Conservation (phyloP, 2,888 invertebrate species). For the Eupithecia abbreviata region DNA sequence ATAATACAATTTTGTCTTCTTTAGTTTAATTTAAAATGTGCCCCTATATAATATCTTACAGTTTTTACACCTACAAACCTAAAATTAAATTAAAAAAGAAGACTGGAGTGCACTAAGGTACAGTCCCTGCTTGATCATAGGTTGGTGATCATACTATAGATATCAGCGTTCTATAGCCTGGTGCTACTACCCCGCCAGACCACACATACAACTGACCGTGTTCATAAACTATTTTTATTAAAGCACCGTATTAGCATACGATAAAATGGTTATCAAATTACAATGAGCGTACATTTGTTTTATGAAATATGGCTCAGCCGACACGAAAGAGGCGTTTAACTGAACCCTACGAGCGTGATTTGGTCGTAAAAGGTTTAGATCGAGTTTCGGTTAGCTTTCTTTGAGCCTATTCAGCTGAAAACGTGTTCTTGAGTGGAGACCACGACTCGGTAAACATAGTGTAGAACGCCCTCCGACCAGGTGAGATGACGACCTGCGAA, state of each 20-base stretch:
- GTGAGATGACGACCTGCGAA: too few species aligned
- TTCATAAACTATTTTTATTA: slow-evolving; percentile 66
- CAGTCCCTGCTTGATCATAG: background rate
- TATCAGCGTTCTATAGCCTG: slow-evolving; percentile 15
- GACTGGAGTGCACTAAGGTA: too few species aligned
- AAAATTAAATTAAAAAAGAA: too few species aligned
- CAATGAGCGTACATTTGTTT: slow-evolving; percentile 67
- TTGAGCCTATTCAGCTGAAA: background rate
- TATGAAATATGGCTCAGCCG: slow-evolving; percentile 62
- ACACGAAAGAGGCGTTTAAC: slow-evolving; percentile 67
- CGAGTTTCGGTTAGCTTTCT: slow-evolving; percentile 21
- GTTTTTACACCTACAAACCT: too few species aligned
- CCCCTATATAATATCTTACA: too few species aligned
- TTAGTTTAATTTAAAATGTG: too few species aligned
- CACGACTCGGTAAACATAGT: too few species aligned
- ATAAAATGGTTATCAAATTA: slow-evolving; percentile 64
- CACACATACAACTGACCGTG: slow-evolving; percentile 39
- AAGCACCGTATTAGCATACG: slow-evolving; percentile 56
- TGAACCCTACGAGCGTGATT: slow-evolving; percentile 28
- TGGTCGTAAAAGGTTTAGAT: slow-evolving; percentile 33
- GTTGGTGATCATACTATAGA: background rate
- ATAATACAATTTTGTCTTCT: too few species aligned
- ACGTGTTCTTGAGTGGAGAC: too few species aligned
- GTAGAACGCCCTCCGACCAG: too few species aligned
- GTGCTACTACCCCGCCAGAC: slow-evolving; percentile 28